Evolutionary conservation across 1,140 invertebrate species (phyloP).

Genomic region (Drosophila rufa): DNA sequence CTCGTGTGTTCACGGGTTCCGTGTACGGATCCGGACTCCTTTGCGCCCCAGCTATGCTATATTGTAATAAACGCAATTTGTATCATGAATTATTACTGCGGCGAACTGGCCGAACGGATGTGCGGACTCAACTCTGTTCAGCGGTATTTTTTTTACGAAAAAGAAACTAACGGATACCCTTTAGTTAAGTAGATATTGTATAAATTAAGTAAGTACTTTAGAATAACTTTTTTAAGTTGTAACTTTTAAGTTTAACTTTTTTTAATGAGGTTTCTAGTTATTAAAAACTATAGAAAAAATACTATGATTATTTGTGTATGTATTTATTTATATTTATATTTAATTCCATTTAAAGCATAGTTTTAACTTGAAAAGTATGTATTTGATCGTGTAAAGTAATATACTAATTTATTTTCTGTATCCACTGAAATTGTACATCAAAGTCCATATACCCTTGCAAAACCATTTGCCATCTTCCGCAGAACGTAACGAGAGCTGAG

Average conservation of each 20-base stretch:
- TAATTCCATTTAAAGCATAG: no score
- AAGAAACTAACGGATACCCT: conserved; percentile 1
- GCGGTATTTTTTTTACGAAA: not conserved
- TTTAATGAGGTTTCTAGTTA: no score
- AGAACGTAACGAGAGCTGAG: conserved; percentile 12
- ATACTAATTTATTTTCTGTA: not conserved
- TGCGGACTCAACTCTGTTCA: conserved; percentile 40
- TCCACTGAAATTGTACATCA: not conserved
- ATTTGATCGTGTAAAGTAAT: no score
- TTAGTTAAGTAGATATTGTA: no score
- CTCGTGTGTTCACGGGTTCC: conserved; percentile 27
- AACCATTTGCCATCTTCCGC: conserved; percentile 4
- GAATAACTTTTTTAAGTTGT: no score
- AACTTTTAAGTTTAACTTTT: no score
- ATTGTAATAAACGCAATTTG: conserved; percentile 83
- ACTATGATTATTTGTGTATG: no score
- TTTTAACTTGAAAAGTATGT: no score
- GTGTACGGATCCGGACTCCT: conserved; percentile 15
- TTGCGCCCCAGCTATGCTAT: conserved; percentile 38
- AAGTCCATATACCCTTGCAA: conserved; percentile 10
- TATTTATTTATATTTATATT: not conserved
- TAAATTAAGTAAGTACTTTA: no score
- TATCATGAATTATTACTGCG: conserved; percentile 81
- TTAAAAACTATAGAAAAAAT: no score
- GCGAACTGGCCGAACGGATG: conserved; percentile 62